These are phyloP conservation scores for Pseudocheirus occidentalis DNA, from an alignment of 2,797 vertebrate species.

Conservation along the genomic window DNA sequence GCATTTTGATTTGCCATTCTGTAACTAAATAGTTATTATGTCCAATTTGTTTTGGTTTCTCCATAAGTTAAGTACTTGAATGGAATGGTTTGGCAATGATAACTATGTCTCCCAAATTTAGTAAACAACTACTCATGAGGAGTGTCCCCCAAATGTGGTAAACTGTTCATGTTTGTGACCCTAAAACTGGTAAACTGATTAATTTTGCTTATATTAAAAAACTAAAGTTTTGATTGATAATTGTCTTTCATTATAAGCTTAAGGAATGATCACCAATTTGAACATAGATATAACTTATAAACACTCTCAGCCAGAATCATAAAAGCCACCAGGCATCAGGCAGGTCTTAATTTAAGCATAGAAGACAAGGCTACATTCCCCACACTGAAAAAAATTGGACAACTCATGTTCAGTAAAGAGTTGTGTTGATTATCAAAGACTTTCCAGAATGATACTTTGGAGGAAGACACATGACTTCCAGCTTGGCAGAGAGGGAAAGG, in stretches of 20 bases:
- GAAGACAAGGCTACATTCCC: background rate
- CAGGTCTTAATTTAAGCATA: background rate
- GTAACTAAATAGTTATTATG: background rate
- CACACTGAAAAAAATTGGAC: background rate
- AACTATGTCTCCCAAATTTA: background rate
- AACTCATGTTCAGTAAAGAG: background rate
- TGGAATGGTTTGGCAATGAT: background rate
- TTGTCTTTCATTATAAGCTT: background rate
- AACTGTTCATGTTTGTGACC: background rate
- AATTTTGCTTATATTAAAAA: background rate
- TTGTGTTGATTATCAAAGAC: background rate
- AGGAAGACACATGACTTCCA: background rate
- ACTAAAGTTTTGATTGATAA: background rate
- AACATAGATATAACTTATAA: background rate
- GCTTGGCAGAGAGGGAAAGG: background rate
- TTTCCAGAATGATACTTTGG: background rate
- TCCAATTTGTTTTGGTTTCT: background rate
- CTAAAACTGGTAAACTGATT: background rate
- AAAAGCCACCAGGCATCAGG: background rate
- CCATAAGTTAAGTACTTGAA: background rate
- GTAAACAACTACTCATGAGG: background rate
- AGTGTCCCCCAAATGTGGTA: background rate
- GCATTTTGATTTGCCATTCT: background rate
- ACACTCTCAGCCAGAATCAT: background rate
- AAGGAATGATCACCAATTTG: background rate